Conservation (phyloP, 2,888 invertebrate species). For the Tuberolachnus salignus region DNA sequence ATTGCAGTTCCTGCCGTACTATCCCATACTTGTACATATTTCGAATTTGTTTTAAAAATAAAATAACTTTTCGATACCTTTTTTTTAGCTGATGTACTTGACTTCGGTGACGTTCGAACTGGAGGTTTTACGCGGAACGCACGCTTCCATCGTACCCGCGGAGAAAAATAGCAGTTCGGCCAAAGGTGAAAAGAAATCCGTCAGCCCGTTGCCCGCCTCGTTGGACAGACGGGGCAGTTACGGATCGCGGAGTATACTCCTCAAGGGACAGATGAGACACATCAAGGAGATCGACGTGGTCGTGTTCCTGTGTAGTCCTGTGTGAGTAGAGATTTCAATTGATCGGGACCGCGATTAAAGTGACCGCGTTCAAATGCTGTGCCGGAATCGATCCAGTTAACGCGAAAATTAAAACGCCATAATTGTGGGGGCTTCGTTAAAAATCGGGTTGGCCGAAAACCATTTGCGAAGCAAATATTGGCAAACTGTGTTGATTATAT, state of each 20-base stretch:
- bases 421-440: too few species aligned
- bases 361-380: too few species aligned
- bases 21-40: too few species aligned
- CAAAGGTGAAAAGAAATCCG: constrained; percentile 45
- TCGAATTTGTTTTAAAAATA: too few species aligned
- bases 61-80: constrained; percentile 27
- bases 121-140: constrained; percentile 70
- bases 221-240: constrained; percentile 70
- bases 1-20: too few species aligned
- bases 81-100: constrained; percentile 73
- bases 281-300: constrained; percentile 80
- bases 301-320: constrained; percentile 85
- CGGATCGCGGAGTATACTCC: constrained; percentile 73
- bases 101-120: constrained; percentile 85
- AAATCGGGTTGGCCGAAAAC: too few species aligned
- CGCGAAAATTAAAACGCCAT: too few species aligned
- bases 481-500: too few species aligned
- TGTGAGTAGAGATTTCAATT: constrained; percentile 69
- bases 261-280: constrained; percentile 86
- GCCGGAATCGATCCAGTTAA: too few species aligned
- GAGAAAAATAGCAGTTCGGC: constrained; percentile 26
- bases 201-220: constrained; percentile 58
- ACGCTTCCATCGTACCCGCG: background rate
- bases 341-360: background rate
- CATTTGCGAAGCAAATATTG: too few species aligned